These are phyloP conservation scores for Mormyrus iriodes DNA, from an alignment of 2,113 vertebrate species.

Conservation along the genomic window DNA sequence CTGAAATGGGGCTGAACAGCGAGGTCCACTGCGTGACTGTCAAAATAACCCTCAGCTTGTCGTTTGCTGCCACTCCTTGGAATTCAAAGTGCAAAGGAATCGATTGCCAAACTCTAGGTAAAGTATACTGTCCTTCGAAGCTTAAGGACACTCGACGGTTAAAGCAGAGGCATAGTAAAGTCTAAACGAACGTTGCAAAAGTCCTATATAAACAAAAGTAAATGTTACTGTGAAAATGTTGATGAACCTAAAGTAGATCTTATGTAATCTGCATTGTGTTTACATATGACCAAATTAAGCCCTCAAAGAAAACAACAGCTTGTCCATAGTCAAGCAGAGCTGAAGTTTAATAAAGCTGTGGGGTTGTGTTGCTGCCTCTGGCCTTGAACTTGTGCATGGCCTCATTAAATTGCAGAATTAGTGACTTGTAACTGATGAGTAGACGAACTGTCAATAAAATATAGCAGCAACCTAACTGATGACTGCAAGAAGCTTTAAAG, in stretches of 20 bases:
- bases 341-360: neutral
- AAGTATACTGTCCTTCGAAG: neutral
- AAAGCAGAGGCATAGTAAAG: neutral
- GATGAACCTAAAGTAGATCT: neutral
- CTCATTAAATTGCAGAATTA: constrained; percentile 4
- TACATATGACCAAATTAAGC: neutral
- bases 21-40: neutral
- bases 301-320: neutral
- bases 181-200: neutral
- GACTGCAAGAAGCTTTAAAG: neutral
- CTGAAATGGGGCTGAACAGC: neutral
- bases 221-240: neutral
- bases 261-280: neutral
- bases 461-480: neutral
- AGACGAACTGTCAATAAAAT: neutral
- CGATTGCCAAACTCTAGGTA: neutral
- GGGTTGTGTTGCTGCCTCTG: neutral
- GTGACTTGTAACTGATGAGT: neutral
- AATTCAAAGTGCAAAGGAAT: neutral
- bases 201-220: neutral
- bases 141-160: neutral
- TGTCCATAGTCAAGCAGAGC: neutral
- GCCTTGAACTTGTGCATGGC: neutral
- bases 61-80: neutral
- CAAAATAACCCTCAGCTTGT: neutral